Conservation (phyloP, 2,113 vertebrate species). For the Chaetodon auriga region DNA sequence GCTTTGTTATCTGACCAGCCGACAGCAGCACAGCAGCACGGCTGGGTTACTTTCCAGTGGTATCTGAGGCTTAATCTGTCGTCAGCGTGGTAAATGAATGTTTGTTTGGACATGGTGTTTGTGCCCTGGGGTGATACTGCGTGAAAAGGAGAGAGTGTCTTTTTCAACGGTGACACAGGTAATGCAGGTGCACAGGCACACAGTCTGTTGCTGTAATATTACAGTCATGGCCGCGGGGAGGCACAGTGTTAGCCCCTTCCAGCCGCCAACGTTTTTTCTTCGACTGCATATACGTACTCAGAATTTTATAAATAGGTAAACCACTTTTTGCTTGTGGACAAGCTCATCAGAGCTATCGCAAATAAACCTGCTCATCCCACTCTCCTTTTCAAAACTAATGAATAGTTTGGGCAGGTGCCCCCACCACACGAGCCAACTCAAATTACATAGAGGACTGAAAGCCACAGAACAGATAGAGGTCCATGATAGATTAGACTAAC, state of each 20-base stretch:
- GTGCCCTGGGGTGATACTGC: not conserved
- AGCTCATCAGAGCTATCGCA: not conserved
- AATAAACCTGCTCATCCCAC: not conserved
- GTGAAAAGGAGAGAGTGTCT: not conserved
- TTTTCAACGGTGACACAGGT: conserved; percentile 5
- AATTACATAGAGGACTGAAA: not conserved
- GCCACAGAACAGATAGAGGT: not conserved
- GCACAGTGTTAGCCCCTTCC: not conserved
- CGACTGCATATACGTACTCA: not conserved
- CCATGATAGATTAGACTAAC: not conserved
- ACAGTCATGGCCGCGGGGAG: not conserved
- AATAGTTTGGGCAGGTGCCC: not conserved
- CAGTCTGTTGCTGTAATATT: not conserved
- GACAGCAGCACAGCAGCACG: not conserved
- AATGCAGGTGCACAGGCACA: conserved; percentile 42
- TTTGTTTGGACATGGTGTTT: not conserved
- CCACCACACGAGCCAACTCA: not conserved
- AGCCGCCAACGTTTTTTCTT: not conserved
- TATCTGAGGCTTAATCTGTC: not conserved
- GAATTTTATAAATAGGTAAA: too few relatives aligned
- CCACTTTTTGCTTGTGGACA: not conserved
- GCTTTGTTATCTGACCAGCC: conserved; percentile 37
- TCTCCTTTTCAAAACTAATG: not conserved
- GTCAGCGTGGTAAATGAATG: not conserved
- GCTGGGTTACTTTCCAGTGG: not conserved